Base-by-base conservation (phyloP, 2,797 vertebrate species). In the Megalops cyprinoides region DNA sequence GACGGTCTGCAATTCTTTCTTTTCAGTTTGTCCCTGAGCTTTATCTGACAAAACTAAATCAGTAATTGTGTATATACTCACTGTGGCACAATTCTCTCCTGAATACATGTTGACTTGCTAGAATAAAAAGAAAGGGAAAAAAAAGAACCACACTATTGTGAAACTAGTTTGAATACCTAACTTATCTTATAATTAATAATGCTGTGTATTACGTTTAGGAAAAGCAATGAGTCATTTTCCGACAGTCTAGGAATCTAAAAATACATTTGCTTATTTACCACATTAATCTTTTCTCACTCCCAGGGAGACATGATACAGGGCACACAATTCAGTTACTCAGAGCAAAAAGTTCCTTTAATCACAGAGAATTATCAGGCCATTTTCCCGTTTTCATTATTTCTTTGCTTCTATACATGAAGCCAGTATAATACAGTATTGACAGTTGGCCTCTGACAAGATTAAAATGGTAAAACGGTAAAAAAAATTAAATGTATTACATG, bases 221-320 rank as follows among this genome's bases (percentile, higher is more conserved):
- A 74, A 74, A 49, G 42, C 71, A 74, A 49, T 74, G 71, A 74
- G 71, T 74, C 42, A 74, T 49, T 15, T 31, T 10, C 37, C 48
- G 46, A 49, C 44, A 49, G 46, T 74, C 44, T 48, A 44, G 25
- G 46, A 25, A 48, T 74, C 71, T 74, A 74, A 49, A 74, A 48
- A 74, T 74, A 74, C 23, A 31, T 74, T 48, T 74, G 71, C 71
- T 28, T 74, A 74, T 74, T 74, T 48, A 74, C 39, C 69, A 48
- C 44, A 28, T 74, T 46, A 10, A 74, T 74, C 44, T 74, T 48
- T 74, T 48, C 42, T 48, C 44, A 73, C 69, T 42, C 69, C 39
- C 42, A n/a, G n/a, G 42, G 44, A 48, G 69, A 39, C 23, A 60
- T 39, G 34, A 71, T 2, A 23, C 67, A 1, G 67, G 69, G 37